phyloP scores from a whole-genome alignment of 2,797 vertebrate genomes.

The Phataginus tricuspis region DNA sequence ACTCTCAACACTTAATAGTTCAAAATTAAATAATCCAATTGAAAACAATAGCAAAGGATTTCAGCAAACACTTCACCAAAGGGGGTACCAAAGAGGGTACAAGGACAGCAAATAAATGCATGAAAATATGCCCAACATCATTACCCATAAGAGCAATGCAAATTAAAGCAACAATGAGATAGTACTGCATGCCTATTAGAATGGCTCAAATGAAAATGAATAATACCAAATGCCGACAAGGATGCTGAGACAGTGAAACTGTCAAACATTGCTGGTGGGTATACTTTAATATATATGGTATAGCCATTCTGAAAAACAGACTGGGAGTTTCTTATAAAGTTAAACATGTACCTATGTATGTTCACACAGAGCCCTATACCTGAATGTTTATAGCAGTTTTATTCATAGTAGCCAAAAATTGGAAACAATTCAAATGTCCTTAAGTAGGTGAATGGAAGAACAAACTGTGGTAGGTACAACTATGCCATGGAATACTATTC shows the following conservation, averaged over 20 bases:
- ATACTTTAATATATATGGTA: not conserved
- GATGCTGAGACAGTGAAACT: not conserved
- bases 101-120: not conserved
- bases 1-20: not conserved
- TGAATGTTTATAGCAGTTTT: not conserved
- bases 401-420: not conserved
- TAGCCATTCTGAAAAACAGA: not conserved
- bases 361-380: not conserved
- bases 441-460: not conserved
- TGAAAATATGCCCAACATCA: not conserved
- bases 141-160: not conserved
- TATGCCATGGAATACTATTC: not conserved
- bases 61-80: not conserved
- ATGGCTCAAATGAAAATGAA: not conserved
- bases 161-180: not conserved
- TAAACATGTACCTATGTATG: not conserved
- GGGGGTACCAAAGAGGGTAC: not conserved
- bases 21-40: not conserved
- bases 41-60: not conserved
- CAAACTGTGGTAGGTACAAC: not conserved
- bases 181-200: not conserved
- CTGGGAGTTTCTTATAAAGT: not conserved
- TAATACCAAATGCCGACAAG: not conserved
- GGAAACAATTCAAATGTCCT: not conserved
- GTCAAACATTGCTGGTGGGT: not conserved